Percentiles rank a stretch among this genome's conserved stretches.
Conservation (phyloP, 2,113 vertebrate genomes). For the Rhinoptilus africanus region DNA sequence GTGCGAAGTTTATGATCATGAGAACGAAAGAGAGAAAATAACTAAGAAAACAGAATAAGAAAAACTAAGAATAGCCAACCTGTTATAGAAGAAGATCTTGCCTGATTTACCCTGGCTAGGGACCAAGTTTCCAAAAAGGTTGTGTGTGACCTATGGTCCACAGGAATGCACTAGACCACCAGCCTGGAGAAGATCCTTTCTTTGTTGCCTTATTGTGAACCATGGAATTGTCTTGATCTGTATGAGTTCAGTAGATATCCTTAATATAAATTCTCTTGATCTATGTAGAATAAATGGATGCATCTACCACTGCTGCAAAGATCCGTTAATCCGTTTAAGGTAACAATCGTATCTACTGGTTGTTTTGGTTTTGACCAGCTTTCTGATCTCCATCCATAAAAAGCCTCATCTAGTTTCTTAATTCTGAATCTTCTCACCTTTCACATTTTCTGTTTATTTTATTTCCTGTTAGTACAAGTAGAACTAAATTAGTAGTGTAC, state of each 20-base stretch:
- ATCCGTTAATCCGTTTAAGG: neutral
- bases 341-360: neutral
- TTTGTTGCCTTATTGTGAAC: neutral
- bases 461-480: slow-evolving; percentile 24
- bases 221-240: neutral
- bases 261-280: neutral
- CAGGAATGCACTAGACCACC: neutral
- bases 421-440: slow-evolving; percentile 6
- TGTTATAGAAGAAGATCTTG: neutral
- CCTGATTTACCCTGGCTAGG: neutral
- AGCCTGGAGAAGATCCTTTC: neutral
- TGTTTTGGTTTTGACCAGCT: neutral
- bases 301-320: neutral
- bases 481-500: neutral
- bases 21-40: neutral
- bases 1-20: neutral
- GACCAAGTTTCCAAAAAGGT: neutral
- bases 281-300: neutral
- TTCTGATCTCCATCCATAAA: neutral
- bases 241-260: neutral
- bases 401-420: neutral
- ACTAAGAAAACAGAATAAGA: neutral
- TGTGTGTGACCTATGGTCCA: neutral
- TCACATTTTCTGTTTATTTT: slow-evolving; percentile 27
- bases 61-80: neutral